These are phyloP conservation scores for Macrocentrus cingulum DNA, from an alignment of 1,140 invertebrate genomes.

Conservation along the genomic window DNA sequence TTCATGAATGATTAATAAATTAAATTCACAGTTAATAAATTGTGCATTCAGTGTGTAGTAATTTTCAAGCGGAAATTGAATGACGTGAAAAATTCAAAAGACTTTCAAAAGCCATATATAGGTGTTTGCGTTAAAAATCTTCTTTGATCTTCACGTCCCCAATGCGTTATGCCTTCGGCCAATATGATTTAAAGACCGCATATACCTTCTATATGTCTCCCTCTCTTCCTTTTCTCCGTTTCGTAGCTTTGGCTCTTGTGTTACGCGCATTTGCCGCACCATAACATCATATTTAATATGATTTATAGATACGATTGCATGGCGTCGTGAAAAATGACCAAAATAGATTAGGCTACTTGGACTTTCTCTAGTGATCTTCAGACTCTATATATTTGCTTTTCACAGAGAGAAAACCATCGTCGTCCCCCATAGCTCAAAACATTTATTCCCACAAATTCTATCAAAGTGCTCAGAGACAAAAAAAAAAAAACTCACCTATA, in stretches of 20 bases:
- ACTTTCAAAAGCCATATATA: too few species aligned
- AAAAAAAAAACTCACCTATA: too few species aligned
- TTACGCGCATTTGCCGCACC: constrained; percentile 25
- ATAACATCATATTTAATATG: constrained; percentile 48
- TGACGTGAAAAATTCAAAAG: too few species aligned
- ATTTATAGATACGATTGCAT: constrained; percentile 48
- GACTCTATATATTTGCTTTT: constrained; percentile 19
- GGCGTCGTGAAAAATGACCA: constrained; percentile 45
- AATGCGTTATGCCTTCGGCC: constrained; percentile 2
- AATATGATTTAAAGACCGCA: constrained; percentile 15
- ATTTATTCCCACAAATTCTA: too few species aligned
- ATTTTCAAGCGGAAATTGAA: too few species aligned
- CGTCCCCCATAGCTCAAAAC: background rate
- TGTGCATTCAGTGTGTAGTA: too few species aligned
- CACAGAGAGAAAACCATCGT: background rate
- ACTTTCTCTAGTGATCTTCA: constrained; percentile 20
- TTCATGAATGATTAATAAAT: too few species aligned
- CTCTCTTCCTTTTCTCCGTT: constrained; percentile 1
- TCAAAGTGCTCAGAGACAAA: too few species aligned
- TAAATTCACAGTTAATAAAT: too few species aligned
- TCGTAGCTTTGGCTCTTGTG: constrained; percentile 10
- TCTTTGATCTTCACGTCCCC: too few species aligned
- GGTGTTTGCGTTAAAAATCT: too few species aligned
- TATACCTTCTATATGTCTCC: background rate
- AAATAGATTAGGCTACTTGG: constrained; percentile 38